Conservation (phyloP, 2,888 invertebrate species). For the Drymonia ruficornis region DNA sequence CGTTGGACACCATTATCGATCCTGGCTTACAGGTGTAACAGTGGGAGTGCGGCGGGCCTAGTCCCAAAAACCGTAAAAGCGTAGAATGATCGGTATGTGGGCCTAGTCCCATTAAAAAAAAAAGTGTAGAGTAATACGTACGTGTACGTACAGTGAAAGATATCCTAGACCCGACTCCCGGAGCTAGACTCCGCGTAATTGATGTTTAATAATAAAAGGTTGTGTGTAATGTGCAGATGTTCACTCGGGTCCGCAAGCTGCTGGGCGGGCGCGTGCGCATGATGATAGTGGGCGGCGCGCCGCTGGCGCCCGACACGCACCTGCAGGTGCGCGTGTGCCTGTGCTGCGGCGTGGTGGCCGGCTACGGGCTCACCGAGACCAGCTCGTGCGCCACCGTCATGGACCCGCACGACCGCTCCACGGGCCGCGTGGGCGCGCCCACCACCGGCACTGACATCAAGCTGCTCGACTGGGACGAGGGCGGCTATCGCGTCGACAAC, state of each 20-base stretch:
- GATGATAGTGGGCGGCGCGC: conserved; percentile 97
- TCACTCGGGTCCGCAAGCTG: conserved; percentile 85
- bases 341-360: conserved; percentile 95
- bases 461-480: conserved; percentile 92
- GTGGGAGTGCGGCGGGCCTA: no score
- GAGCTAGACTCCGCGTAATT: no score
- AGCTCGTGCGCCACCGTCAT: conserved; percentile 96
- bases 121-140: no score
- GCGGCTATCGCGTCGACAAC: conserved; percentile 90
- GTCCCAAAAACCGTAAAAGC: no score
- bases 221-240: conserved; percentile 54
- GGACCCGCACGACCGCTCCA: conserved; percentile 86
- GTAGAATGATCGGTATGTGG: no score
- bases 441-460: conserved; percentile 92
- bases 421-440: conserved; percentile 95
- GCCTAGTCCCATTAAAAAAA: no score
- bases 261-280: conserved; percentile 96
- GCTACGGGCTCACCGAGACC: conserved; percentile 99
- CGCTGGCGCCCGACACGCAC: conserved; percentile 97
- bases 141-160: no score
- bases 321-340: conserved; percentile 93
- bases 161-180: no score
- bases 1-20: no score
- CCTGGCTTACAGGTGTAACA: no score
- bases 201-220: neutral